phyloP scores from a whole-genome alignment of 2,888 invertebrate species.

The Dione vanillae region DNA sequence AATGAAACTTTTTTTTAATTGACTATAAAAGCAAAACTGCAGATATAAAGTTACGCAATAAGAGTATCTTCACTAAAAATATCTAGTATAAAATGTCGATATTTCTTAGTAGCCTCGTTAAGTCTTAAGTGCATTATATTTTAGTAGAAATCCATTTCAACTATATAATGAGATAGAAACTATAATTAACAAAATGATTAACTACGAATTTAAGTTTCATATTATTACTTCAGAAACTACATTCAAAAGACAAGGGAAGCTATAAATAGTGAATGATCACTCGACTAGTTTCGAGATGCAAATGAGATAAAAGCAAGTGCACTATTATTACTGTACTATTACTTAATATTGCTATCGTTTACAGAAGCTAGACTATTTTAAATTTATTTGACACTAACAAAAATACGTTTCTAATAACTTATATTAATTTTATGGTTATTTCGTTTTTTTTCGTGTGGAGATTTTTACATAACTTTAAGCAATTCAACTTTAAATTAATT shows the following conservation, averaged over 20 bases:
- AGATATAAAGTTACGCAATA: no score
- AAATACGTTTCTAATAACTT: neutral
- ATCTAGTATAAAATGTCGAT: neutral
- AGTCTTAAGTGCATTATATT: neutral
- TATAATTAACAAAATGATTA: constrained; percentile 8
- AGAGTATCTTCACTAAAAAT: no score
- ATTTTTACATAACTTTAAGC: no score
- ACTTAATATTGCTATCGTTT: neutral
- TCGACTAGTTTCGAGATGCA: neutral
- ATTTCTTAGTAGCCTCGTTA: neutral
- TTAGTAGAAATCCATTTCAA: neutral
- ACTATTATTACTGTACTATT: constrained; percentile 9
- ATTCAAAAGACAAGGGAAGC: neutral
- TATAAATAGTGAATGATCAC: neutral
- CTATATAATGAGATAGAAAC: neutral
- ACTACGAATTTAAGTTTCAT: neutral
- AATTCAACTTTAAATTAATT: no score
- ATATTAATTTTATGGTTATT: no score
- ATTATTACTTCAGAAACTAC: neutral
- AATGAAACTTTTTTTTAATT: no score
- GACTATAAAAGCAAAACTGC: no score
- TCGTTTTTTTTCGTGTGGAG: no score
- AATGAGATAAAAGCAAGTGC: constrained; percentile 9
- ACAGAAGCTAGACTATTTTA: neutral
- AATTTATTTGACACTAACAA: constrained; percentile 4